Evolutionary conservation across 2,888 invertebrate genomes (phyloP), one percentile per base, ranked within the genome.

Genomic region (Alloscopus bannaensis): DNA sequence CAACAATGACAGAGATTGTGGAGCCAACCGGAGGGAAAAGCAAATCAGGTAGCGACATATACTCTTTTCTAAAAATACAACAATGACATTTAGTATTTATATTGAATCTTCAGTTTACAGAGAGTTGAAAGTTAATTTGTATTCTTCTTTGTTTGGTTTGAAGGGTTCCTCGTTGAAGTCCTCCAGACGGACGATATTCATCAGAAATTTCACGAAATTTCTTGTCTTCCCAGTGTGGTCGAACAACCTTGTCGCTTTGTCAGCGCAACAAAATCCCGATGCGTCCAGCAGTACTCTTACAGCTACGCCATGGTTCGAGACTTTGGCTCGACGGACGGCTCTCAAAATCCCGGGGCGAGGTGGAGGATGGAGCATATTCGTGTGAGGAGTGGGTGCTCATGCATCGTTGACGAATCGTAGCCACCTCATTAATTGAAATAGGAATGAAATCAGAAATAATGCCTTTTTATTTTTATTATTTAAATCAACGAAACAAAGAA

Each of bases 301-400:
- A 93, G 94, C 2, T 96, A 96, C 89, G 96, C 95, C 71, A 90
- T 95, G 85, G 93, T 95, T 75, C 91, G 93, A 86, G 92, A 93
- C 87, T 90, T 89, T 82, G 90, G 89, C 65, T 86, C 88, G 26
- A 87, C 90, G 88, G 75, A 88, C 85, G 86, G 87, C 47, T 50
- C 87, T 55, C 85, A 87, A 45, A 86, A 87, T 36, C 86, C 87
- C 87, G 89, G 82, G 88, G 89, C 50, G 88, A 89, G 42, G 89
- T 95, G 94, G 92, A 92, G 93, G 81, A 90, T 95, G 89, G 95
- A 95, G 90, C 94, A 95, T 89, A 94, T 96, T 86, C 90, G 91
- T 86, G 92, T 96, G 81, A 91, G 95, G 77, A 94, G 94, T 85
- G 96, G 95, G 45, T 96, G 96, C 89, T 92, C 94, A 87, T 96